A percentile compares a stretch with the other conserved stretches of the same genome.
Conservation (phyloP, 2,113 vertebrate species). For the Gymnogyps californianus region DNA sequence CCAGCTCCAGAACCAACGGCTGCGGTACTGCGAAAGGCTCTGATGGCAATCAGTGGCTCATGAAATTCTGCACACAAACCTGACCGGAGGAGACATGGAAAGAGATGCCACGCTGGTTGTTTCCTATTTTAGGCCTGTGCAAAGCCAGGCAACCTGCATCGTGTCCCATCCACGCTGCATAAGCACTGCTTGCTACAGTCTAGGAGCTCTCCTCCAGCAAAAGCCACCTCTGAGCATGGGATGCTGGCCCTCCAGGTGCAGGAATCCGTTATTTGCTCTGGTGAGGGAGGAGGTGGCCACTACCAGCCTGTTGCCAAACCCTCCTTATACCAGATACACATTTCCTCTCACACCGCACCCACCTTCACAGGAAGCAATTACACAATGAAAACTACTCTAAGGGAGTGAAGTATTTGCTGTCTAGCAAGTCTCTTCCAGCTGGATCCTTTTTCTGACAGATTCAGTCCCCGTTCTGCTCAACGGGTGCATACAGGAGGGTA, state of each 20-base stretch:
- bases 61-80: background rate
- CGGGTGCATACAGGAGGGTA: constrained; percentile 37
- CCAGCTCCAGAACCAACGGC: background rate
- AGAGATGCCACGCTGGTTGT: background rate
- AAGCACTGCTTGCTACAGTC: background rate
- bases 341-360: constrained; percentile 34
- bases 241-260: background rate
- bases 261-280: background rate
- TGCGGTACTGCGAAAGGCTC: background rate
- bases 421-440: constrained; percentile 64
- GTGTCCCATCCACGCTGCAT: background rate
- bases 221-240: background rate
- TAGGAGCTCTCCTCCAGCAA: background rate
- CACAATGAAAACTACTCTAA: constrained; percentile 67
- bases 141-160: background rate
- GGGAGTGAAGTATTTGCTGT: constrained; percentile 65
- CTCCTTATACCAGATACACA: constrained; percentile 28
- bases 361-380: constrained; percentile 66
- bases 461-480: constrained; percentile 45
- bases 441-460: constrained; percentile 50
- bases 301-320: background rate
- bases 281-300: background rate
- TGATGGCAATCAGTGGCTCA: background rate
- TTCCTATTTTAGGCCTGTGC: background rate
- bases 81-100: background rate